Evolutionary conservation across 2,888 invertebrate genomes (phyloP).

Genomic region (Hemistola chrysoprasaria): DNA sequence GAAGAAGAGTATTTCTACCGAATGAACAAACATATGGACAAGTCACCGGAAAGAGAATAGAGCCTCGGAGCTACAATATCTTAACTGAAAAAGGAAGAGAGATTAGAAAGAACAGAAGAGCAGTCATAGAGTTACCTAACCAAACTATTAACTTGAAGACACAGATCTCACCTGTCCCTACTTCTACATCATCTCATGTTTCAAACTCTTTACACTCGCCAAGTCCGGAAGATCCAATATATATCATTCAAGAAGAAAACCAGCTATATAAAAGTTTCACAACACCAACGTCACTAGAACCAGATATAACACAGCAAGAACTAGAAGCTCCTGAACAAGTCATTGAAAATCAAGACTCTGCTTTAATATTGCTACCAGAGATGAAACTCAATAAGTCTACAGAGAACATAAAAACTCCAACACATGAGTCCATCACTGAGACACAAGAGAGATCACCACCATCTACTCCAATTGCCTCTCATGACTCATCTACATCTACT

Average conservation of each 20-base stretch:
- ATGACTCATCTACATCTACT: slow-evolving; percentile 1
- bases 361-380: not conserved
- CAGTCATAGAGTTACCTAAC: not conserved
- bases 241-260: too few relatives aligned
- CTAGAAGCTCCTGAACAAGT: not conserved
- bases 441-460: not conserved
- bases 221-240: slow-evolving; percentile 1
- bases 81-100: too few relatives aligned
- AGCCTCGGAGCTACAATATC: too few relatives aligned
- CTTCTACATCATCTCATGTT: not conserved
- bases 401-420: not conserved
- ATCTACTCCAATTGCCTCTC: not conserved
- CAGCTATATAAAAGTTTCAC: too few relatives aligned
- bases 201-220: not conserved
- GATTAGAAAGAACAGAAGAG: not conserved
- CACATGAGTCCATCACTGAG: not conserved
- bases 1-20: too few relatives aligned
- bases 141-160: not conserved
- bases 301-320: not conserved
- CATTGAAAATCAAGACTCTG: not conserved
- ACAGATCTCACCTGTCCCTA: slow-evolving; percentile 1
- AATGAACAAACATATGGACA: too few relatives aligned
- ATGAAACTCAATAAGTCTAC: not conserved
- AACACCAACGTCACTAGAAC: not conserved
- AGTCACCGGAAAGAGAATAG: too few relatives aligned